A percentile compares a stretch with the other conserved stretches of the same genome.
Evolutionary conservation across 2,797 vertebrate species (phyloP).

Genomic region (Hyperoplus immaculatus): DNA sequence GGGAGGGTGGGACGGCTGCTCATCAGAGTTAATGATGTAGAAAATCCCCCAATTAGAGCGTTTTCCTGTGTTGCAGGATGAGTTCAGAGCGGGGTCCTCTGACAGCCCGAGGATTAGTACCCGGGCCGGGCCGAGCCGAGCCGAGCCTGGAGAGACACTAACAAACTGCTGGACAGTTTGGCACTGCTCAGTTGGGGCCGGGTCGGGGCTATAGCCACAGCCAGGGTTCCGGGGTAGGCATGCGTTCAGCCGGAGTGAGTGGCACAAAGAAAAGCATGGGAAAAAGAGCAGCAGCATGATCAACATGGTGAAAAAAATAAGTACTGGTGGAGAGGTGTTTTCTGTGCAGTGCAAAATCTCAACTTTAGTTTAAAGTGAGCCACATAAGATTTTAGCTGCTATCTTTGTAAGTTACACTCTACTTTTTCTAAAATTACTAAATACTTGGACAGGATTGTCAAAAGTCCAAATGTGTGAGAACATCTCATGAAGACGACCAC

Average conservation of each 20-base stretch:
- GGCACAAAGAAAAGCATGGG: slow-evolving; percentile 80
- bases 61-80: slow-evolving; percentile 87
- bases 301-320: slow-evolving; percentile 38
- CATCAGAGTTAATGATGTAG: slow-evolving; percentile 87
- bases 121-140: slow-evolving; percentile 48
- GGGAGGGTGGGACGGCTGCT: slow-evolving; percentile 76
- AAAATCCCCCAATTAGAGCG: slow-evolving; percentile 91
- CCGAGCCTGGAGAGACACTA: slow-evolving; percentile 78
- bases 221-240: slow-evolving; percentile 78
- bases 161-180: slow-evolving; percentile 77
- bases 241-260: slow-evolving; percentile 76
- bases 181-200: slow-evolving; percentile 73
- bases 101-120: slow-evolving; percentile 85
- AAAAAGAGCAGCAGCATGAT: slow-evolving; percentile 71
- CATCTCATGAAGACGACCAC: neutral
- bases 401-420: neutral
- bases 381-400: neutral
- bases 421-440: neutral
- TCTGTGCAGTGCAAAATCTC: neutral
- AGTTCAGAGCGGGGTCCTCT: slow-evolving; percentile 86
- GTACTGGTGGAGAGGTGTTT: slow-evolving; percentile 32
- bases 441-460: neutral
- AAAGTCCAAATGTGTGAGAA: neutral
- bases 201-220: slow-evolving; percentile 65
- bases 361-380: slow-evolving; percentile 15